phyloP scores from a whole-genome alignment of 2,888 invertebrate genomes.

The Eristalis pertinax region DNA sequence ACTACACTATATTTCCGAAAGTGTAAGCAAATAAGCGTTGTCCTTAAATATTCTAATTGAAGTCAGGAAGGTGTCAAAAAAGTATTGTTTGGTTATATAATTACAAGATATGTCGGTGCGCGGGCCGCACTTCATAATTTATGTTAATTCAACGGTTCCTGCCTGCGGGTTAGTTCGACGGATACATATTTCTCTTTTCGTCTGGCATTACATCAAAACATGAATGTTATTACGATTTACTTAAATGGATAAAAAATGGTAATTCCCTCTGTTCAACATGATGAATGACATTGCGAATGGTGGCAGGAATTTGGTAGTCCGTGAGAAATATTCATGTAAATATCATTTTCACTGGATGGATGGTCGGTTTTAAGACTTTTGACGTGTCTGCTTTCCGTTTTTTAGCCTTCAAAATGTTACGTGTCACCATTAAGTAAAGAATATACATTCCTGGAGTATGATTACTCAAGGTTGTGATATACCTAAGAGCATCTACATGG shows the following conservation, averaged over 20 bases:
- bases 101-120: slow-evolving; percentile 4
- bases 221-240: slow-evolving; percentile 43
- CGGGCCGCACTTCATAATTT: slow-evolving; percentile 32
- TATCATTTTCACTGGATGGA: neutral
- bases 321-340: neutral
- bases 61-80: slow-evolving; percentile 30
- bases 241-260: slow-evolving; percentile 44
- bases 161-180: slow-evolving; percentile 15
- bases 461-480: too few species aligned
- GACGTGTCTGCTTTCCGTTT: neutral
- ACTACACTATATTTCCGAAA: too few species aligned
- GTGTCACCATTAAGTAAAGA: neutral
- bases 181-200: slow-evolving; percentile 30
- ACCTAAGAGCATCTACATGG: too few species aligned
- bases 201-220: slow-evolving; percentile 24
- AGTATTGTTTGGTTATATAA: slow-evolving; percentile 32
- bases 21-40: neutral
- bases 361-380: neutral
- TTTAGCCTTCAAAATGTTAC: neutral
- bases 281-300: neutral
- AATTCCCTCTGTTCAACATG: slow-evolving; percentile 14
- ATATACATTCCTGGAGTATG: neutral
- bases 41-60: neutral
- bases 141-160: slow-evolving; percentile 32
- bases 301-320: neutral